phyloP scores from a whole-genome alignment of 2,797 vertebrate genomes.

The Podargus strigoides region DNA sequence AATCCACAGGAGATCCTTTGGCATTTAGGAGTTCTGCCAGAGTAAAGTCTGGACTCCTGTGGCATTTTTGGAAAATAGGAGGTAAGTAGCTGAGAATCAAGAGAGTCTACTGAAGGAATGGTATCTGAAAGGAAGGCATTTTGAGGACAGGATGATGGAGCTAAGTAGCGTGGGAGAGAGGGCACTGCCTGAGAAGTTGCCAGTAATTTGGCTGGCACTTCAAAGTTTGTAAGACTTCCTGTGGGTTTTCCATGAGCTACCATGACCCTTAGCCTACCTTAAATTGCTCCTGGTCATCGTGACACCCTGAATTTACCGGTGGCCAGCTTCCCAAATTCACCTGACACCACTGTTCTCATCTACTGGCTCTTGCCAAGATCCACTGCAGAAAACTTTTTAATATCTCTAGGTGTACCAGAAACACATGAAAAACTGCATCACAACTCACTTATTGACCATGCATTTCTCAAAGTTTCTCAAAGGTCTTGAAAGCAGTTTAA shows the following conservation, averaged over 20 bases:
- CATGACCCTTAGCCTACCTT: background rate
- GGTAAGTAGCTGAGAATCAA: background rate
- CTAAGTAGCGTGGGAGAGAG: background rate
- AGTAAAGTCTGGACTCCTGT: background rate
- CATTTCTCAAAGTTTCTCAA: background rate
- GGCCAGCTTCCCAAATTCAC: background rate
- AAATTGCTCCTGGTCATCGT: background rate
- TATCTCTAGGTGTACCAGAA: background rate
- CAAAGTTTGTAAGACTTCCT: constrained; percentile 12
- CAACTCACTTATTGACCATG: background rate
- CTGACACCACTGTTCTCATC: background rate
- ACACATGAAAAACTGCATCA: background rate
- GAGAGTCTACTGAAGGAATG: background rate
- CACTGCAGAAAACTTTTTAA: background rate
- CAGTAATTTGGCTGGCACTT: constrained; percentile 16
- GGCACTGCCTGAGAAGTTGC: background rate
- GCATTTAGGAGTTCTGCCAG: background rate
- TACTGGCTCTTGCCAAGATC: background rate
- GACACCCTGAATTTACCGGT: background rate
- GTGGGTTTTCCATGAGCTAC: background rate
- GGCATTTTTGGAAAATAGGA: background rate
- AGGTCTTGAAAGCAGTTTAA: background rate
- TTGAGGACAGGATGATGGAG: background rate
- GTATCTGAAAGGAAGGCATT: background rate
- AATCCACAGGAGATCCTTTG: background rate